phyloP scores from a whole-genome alignment of 2,113 vertebrate species.

The Mirza zaza region DNA sequence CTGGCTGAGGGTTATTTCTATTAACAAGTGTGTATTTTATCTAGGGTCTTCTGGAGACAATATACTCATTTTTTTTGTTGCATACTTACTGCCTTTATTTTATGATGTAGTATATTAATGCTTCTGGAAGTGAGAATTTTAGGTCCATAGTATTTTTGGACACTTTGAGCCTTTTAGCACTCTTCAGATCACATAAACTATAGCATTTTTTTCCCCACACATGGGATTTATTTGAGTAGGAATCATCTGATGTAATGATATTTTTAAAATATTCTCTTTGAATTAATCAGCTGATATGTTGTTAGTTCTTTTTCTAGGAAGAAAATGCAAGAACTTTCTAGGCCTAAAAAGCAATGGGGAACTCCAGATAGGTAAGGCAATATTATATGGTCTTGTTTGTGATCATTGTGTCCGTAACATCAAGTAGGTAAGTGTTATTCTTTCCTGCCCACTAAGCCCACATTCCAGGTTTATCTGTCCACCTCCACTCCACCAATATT shows the following conservation, averaged over 20 bases:
- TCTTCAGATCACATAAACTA: constrained; percentile 18
- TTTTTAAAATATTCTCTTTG: constrained; percentile 16
- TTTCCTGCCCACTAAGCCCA: neutral
- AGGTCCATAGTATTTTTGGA: neutral
- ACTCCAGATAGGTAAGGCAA: constrained; percentile 73
- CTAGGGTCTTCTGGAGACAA: neutral
- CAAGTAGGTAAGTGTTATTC: neutral
- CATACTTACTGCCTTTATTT: neutral
- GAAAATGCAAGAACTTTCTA: constrained; percentile 67
- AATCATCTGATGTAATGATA: neutral
- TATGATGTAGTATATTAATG: neutral
- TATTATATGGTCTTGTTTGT: neutral
- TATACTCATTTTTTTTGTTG: neutral
- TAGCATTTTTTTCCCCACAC: neutral
- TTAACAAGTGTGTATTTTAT: neutral
- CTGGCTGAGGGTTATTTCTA: neutral
- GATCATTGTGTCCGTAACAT: neutral
- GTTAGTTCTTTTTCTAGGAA: constrained; percentile 74
- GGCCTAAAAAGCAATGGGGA: constrained; percentile 71
- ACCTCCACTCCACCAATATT: neutral
- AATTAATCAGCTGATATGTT: constrained; percentile 68
- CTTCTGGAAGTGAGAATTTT: constrained; percentile 12
- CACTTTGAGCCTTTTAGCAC: neutral
- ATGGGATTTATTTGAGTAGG: constrained; percentile 8
- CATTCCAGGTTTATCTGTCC: neutral